Base-by-base conservation (phyloP, 2,113 vertebrate species). In the Nematolebias whitei region DNA sequence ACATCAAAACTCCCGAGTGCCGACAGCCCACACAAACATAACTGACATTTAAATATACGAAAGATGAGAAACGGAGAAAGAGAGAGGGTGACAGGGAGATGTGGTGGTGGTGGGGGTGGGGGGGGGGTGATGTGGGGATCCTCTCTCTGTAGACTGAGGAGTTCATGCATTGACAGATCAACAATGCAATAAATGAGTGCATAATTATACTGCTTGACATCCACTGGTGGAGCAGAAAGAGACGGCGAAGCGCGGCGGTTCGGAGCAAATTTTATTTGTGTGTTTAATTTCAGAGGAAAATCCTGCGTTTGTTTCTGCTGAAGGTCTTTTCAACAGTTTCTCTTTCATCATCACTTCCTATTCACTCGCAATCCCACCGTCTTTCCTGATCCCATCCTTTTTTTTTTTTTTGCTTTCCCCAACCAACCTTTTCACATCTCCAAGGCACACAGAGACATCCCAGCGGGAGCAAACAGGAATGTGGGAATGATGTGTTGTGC, bases 161-260 rank as follows among this genome's bases (percentile, higher is more conserved):
- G 74, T 85, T 85, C 68, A 78, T 50, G 78, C 82, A 88, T 85
- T 88, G 88, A 90, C 82, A 79, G 84, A 84, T 63, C 65, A 85
- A 90, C 88, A 90, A 90, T 86, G 71, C 80, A 76, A 79, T 81
- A 87, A 88, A 90, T 87, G 82, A 87, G 85, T 82, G 75, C 82
- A 74, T 88, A 90, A 90, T 90, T 90, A 88, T 79, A 80, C 87
- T 24, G 68, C 84, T 87, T 84, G 82, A 85, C 88, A 84, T 83
- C 82, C 73, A 85, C 72, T 78, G 76, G 70, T 68, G 85, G 68
- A 80, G 85, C 79, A 75, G 45, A 60, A 81, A 67, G 68, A 82
- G 78, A 82, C 60, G 79, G 71, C 73, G 76, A 19, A 74, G 71
- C 48, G 26, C 23, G 82, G 70, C 63, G 79, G 76, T 44, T 80